Evolutionary conservation across 1,140 invertebrate genomes (phyloP).

Genomic region (Hirudo medicinalis): DNA sequence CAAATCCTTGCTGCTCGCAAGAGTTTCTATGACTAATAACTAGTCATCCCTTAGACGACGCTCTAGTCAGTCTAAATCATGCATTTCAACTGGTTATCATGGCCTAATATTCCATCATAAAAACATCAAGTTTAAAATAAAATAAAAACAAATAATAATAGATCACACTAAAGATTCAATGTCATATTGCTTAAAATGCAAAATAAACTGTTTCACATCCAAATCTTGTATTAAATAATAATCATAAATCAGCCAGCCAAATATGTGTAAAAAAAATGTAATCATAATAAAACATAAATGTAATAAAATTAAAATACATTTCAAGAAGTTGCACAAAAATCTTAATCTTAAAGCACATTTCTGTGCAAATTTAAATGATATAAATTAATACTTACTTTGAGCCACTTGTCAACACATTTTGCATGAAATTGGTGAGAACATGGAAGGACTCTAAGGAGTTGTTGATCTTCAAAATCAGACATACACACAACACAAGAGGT

Average conservation of each 20-base stretch:
- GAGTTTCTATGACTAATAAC: not conserved
- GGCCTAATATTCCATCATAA: no score
- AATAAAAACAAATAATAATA: no score
- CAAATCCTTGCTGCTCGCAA: not conserved
- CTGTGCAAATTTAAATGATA: no score
- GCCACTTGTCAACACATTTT: slow-evolving; percentile 93
- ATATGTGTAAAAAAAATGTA: no score
- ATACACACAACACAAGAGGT: slow-evolving; percentile 89
- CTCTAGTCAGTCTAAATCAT: no score
- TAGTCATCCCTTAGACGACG: not conserved
- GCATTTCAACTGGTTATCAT: no score
- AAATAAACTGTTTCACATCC: no score
- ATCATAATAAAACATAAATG: not conserved
- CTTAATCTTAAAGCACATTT: not conserved
- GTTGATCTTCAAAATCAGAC: slow-evolving; percentile 84
- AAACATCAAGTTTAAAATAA: no score
- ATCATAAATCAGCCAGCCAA: no score
- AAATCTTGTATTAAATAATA: no score
- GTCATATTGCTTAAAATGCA: no score
- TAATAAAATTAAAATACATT: not conserved
- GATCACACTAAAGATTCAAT: no score
- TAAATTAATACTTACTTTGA: slow-evolving; percentile 57
- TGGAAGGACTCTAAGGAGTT: slow-evolving; percentile 72
- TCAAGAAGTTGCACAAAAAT: not conserved
- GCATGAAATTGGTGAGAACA: slow-evolving; percentile 90